phyloP scores from a whole-genome alignment of 2,888 invertebrate genomes.

The Xestia c-nigrum region DNA sequence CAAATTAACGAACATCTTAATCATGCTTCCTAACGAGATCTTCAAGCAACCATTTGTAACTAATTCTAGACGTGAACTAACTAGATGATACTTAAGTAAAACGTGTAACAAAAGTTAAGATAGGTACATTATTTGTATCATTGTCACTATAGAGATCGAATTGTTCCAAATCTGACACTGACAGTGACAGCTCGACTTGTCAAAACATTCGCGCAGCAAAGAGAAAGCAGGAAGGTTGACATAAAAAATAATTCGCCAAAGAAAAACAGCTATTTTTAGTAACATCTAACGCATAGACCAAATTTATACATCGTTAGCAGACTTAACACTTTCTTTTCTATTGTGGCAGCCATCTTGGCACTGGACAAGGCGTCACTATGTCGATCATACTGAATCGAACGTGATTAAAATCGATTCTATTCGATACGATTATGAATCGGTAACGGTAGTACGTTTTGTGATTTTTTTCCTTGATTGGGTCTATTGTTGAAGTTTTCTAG shows the following conservation, averaged over 20 bases:
- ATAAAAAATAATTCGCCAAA: slow-evolving; percentile 71
- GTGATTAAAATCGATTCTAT: slow-evolving; percentile 83
- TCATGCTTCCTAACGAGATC: slow-evolving; percentile 42
- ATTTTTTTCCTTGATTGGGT: slow-evolving; percentile 80
- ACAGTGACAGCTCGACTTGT: slow-evolving; percentile 45
- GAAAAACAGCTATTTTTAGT: slow-evolving; percentile 69
- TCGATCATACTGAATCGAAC: slow-evolving; percentile 87
- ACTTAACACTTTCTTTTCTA: slow-evolving; percentile 86
- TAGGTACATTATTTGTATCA: slow-evolving; percentile 22
- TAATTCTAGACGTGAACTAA: slow-evolving; percentile 15
- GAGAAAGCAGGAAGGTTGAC: slow-evolving; percentile 64
- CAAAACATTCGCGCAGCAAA: slow-evolving; percentile 54
- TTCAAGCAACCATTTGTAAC: slow-evolving; percentile 5
- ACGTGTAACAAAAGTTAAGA: background rate
- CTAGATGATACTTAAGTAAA: slow-evolving; percentile 2
- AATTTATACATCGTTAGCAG: slow-evolving; percentile 83
- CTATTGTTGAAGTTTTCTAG: slow-evolving; percentile 78
- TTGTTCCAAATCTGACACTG: slow-evolving; percentile 51
- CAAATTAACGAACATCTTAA: slow-evolving; percentile 12
- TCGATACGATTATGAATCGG: slow-evolving; percentile 77
- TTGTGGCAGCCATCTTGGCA: slow-evolving; percentile 78
- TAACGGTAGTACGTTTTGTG: slow-evolving; percentile 74
- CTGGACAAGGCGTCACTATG: slow-evolving; percentile 85
- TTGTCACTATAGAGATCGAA: slow-evolving; percentile 32
- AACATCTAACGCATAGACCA: slow-evolving; percentile 74